These are phyloP conservation scores for Magallana angulata DNA, from an alignment of 1,140 invertebrate genomes.

Conservation along the genomic window DNA sequence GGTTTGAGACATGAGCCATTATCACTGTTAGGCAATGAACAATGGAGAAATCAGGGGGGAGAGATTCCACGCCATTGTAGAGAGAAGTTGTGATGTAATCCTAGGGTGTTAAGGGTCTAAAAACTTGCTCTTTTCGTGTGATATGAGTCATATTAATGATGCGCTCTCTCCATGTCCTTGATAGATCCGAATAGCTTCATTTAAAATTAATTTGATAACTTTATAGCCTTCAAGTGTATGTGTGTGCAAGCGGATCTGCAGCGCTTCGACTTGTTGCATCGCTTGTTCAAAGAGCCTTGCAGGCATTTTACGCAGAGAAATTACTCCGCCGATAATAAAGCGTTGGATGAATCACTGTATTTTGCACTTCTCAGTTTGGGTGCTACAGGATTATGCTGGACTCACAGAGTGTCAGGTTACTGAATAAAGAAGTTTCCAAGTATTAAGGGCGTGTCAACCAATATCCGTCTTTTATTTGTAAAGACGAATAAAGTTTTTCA, in stretches of 20 bases:
- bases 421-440: no score
- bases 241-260: not conserved
- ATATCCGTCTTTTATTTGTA: no score
- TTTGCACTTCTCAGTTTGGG: slow-evolving; percentile 2
- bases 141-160: slow-evolving; percentile 1
- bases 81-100: no score
- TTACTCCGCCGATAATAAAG: not conserved
- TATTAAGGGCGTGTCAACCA: no score
- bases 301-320: slow-evolving; percentile 11
- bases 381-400: not conserved
- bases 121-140: slow-evolving; percentile 7
- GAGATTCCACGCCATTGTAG: no score
- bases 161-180: not conserved
- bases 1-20: no score
- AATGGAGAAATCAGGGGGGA: no score
- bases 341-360: not conserved
- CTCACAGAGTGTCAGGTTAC: no score
- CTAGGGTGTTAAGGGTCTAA: not conserved
- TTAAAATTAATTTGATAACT: slow-evolving; percentile 28
- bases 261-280: not conserved
- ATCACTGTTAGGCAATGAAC: no score
- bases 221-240: not conserved
- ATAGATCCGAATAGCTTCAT: not conserved
- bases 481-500: no score
- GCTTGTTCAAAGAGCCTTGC: not conserved